Percentiles rank a stretch among this genome's conserved stretches.
These are phyloP conservation scores for Morinoia aosen DNA, from an alignment of 2,888 invertebrate species.

Conservation along the genomic window DNA sequence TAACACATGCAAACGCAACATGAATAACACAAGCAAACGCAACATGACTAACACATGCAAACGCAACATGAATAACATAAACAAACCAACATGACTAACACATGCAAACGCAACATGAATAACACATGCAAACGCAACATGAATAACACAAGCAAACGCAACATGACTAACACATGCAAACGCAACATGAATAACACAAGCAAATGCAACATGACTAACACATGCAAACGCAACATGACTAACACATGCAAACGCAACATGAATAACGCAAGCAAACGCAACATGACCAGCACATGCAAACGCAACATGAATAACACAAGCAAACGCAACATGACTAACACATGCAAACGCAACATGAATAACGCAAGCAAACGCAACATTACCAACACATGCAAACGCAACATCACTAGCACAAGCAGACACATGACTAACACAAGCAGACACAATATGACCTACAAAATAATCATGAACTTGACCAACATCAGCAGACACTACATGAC, in stretches of 20 bases:
- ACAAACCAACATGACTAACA: not conserved
- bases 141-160: not conserved
- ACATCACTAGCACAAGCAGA: not conserved
- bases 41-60: not conserved
- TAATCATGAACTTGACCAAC: not conserved
- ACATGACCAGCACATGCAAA: not conserved
- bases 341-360: not conserved
- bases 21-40: not conserved
- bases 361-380: not conserved
- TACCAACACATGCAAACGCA: not conserved
- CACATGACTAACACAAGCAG: not conserved
- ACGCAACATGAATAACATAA: not conserved
- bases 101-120: not conserved
- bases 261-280: not conserved
- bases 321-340: not conserved
- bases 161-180: not conserved
- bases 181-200: not conserved
- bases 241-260: not conserved
- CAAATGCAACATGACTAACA: not conserved
- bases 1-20: not conserved
- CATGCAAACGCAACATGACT: not conserved
- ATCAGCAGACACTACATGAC: not conserved
- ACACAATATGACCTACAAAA: not conserved
- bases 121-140: too few species aligned
- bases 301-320: too few species aligned